Evolutionary conservation across 2,113 vertebrate species (phyloP), one percentile per base, ranked within the genome.

Genomic region (Madoqua kirkii): DNA sequence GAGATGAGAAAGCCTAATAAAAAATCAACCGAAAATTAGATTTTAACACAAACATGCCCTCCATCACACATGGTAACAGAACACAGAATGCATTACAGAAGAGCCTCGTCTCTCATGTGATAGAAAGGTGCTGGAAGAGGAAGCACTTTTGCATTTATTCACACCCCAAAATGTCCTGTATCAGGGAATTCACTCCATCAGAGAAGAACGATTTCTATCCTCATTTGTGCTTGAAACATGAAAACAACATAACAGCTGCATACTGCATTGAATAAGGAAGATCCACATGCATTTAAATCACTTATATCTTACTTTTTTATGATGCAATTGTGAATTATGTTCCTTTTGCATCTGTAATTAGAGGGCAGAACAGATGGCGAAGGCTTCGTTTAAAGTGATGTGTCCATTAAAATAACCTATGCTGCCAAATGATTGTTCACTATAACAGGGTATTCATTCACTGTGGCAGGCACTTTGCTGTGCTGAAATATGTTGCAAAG

Each of bases 271-370:
- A 99, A 99, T 99, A 99, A 99, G 99, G 99, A 99, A 99, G 98
- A 99, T 98, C 98, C 99, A 99, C 99, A 99, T 99, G 99, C 99
- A 99, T 99, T 99, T 99, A 99, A 99, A 99, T 99, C 99, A 99
- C 99, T 99, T 99, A 99, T 99, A 99, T 99, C 98, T 99, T 99
- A 99, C 98, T 98, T 98, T 98, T 98, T 98, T 98, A 98, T 98
- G 98, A 98, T 98, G 98, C 98, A 98, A 98, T 98, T 98, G 98
- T 98, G 98, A 98, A 98, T 98, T 98, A 98, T 98, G 98, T 98
- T 98, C 98, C 97, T 98, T 98, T 98, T 99, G 99, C 98, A 99
- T 99, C 98, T 99, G 99, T 99, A 99, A 99, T 99, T 99, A 99
- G 99, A 99, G 99, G 99, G 99, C 99, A 99, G 99, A 99, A 99